Evolutionary conservation across 92 coral and sea anemone species (phyloP), one percentile per base, ranked within the genome.

Genomic region (Meandrina meandrites): DNA sequence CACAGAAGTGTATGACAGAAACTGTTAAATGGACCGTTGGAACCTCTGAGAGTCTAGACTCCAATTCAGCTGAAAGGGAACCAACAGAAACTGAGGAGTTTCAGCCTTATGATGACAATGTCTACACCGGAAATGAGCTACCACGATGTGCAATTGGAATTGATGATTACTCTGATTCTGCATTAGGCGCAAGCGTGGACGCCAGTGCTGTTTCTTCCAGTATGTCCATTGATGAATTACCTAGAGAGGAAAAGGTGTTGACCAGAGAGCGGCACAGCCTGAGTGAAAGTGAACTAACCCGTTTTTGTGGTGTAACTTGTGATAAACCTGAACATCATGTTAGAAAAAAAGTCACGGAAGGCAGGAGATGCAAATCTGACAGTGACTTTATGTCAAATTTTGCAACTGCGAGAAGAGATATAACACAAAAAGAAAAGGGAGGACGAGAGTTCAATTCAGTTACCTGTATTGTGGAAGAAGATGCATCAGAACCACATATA

Each of bases 111-210:
- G 87, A 90, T 42, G 92, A 86, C 27, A 42, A 53, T 18, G 75
- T 84, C 27, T 86, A 78, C 50, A 64, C 72, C 31, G 90, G 82
- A 19, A 89, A 92, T 47, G 94, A 92, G 72, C 91, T 72, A 5
- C 92, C 94, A 14, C 84, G 94, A 18, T 92, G 86, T 79, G 78
- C 86, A 30, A 92, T 92, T 12, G 94, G 94, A 21, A 71, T 83
- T 78, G 95, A 79, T 1, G 88, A 90, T 36, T 92, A 77, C 86
- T 86, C 90, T 27, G 95, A 90, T 85, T 32, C 90, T 19, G 70
- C 81, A 2, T 12, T 83, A 56, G 74, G 60, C 11, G 72, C 77
- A 45, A 79, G 89, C 84, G 66, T 54, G 4, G 66, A 82, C 13
- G 89, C 67, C 18, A 79, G 84, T 51, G 78, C 48, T 24, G 53